phyloP scores from a whole-genome alignment of 1,140 invertebrate genomes.

The Ostrea denselamellosa region DNA sequence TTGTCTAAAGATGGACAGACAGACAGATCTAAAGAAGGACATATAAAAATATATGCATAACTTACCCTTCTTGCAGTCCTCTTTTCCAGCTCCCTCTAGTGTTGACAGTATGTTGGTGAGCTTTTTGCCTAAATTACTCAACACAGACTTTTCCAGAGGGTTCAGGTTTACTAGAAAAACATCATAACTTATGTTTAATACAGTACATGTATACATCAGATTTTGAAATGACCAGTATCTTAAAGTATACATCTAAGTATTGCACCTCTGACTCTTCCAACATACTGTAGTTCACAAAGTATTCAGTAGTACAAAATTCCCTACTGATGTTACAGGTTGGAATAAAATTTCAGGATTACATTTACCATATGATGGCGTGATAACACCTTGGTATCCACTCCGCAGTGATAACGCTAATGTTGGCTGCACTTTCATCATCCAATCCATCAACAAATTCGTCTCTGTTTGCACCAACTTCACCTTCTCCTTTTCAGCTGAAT shows the following conservation, averaged over 20 bases:
- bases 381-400: constrained; percentile 43
- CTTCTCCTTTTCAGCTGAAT: background rate
- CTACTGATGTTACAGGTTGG: too few species aligned
- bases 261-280: background rate
- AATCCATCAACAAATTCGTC: background rate
- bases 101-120: background rate
- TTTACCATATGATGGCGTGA: constrained; percentile 40
- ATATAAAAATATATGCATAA: background rate
- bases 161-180: background rate
- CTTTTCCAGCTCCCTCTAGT: background rate
- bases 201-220: background rate
- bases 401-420: constrained; percentile 34
- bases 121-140: background rate
- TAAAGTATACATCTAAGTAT: background rate
- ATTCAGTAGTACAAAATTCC: too few species aligned
- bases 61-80: background rate
- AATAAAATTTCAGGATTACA: background rate
- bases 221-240: background rate
- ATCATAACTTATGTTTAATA: background rate
- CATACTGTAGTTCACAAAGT: too few species aligned
- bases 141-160: background rate
- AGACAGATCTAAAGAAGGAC: background rate
- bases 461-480: background rate
- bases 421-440: constrained; percentile 20
- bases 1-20: too few species aligned